These are phyloP conservation scores for Ischnus inquisitorius DNA, from an alignment of 2,888 invertebrate species.

Conservation along the genomic window DNA sequence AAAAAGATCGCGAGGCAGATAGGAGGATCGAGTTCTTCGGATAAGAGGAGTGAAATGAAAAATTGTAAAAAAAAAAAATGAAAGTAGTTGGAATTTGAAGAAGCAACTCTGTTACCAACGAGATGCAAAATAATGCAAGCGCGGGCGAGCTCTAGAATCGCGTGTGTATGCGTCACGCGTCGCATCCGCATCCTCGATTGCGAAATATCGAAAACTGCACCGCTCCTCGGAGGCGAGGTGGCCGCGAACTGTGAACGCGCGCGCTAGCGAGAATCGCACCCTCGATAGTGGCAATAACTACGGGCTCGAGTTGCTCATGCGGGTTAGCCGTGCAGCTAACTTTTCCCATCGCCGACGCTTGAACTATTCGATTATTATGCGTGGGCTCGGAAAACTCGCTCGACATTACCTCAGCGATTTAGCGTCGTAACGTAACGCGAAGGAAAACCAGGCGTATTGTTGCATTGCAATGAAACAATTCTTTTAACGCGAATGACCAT, in stretches of 20 bases:
- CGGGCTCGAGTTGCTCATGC: constrained; percentile 1
- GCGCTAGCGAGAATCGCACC: background rate
- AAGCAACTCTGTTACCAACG: constrained; percentile 59
- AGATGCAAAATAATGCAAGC: constrained; percentile 70
- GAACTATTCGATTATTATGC: background rate
- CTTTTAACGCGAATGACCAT: background rate
- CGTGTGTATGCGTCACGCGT: constrained; percentile 70
- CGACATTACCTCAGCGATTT: background rate
- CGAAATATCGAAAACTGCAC: constrained; percentile 73
- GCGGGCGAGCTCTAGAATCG: constrained; percentile 55
- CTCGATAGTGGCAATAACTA: background rate
- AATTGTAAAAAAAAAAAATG: constrained; percentile 31
- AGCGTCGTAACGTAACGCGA: background rate
- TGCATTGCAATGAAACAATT: background rate
- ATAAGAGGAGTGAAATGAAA: constrained; percentile 18
- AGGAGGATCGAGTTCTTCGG: constrained; percentile 49
- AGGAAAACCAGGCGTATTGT: background rate
- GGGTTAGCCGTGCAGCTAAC: constrained; percentile 7
- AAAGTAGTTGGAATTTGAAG: constrained; percentile 29
- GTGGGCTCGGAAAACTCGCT: background rate
- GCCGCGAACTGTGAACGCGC: constrained; percentile 30
- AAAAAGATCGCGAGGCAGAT: constrained; percentile 28
- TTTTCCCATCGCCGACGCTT: background rate
- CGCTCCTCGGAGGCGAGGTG: background rate
- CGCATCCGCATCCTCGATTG: constrained; percentile 71